Conservation (phyloP, 2,888 invertebrate species). For the Thera obeliscata region DNA sequence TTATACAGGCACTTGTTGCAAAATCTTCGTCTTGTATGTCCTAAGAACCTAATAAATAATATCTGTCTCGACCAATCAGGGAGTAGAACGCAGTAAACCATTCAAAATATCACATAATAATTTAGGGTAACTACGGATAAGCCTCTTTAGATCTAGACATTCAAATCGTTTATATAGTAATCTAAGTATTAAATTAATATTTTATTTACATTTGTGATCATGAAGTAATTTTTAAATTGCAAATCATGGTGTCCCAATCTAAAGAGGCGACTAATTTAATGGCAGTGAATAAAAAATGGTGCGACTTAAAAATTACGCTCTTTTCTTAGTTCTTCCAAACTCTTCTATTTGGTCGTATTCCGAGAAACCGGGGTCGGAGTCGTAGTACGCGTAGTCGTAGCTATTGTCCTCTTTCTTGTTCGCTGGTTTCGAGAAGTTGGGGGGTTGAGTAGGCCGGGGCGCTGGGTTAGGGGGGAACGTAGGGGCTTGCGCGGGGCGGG, state of each 20-base stretch:
- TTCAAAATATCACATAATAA: conserved; percentile 81
- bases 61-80: conserved; percentile 22
- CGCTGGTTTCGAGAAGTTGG: conserved; percentile 65
- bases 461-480: conserved; percentile 49
- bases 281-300: conserved; percentile 67
- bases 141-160: conserved; percentile 56
- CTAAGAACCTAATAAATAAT: conserved; percentile 23
- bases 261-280: conserved; percentile 80
- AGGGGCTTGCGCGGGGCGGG: conserved; percentile 50
- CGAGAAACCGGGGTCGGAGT: conserved; percentile 85
- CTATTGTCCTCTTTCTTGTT: conserved; percentile 88
- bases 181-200: conserved; percentile 19
- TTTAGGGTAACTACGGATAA: conserved; percentile 78
- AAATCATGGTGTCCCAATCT: conserved; percentile 41
- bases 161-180: conserved; percentile 10
- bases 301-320: conserved; percentile 58
- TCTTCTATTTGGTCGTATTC: conserved; percentile 86
- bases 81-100: conserved; percentile 21
- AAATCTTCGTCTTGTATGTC: conserved; percentile 10
- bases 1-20: conserved; percentile 8
- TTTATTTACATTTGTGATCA: conserved; percentile 25
- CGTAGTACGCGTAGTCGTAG: conserved; percentile 95
- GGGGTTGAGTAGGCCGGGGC: conserved; percentile 54
- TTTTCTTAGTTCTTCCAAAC: conserved; percentile 85
- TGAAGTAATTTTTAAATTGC: conserved; percentile 20